Evolutionary conservation across 2,888 invertebrate genomes (phyloP).

Genomic region (Trachelus tabidus): DNA sequence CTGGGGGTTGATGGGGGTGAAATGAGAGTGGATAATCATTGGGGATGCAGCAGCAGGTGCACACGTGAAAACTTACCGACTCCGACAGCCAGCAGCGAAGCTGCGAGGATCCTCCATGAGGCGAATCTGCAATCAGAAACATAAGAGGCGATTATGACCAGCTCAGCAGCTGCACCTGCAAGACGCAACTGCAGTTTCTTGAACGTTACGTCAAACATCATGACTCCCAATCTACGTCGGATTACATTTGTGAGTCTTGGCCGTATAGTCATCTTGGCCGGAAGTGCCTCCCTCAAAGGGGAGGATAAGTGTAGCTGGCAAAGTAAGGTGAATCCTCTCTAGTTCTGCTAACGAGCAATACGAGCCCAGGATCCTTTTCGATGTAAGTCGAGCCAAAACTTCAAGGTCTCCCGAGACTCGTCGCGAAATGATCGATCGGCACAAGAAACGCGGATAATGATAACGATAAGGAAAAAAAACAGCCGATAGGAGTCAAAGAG

Average conservation of each 20-base stretch:
- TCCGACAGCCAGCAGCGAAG: slow-evolving; percentile 47
- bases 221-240: too few species aligned
- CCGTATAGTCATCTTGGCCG: background rate
- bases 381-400: background rate
- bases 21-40: background rate
- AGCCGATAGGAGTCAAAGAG: background rate
- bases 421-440: background rate
- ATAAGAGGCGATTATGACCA: background rate
- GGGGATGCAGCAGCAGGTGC: background rate
- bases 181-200: background rate
- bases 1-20: background rate
- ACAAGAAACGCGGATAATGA: background rate
- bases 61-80: slow-evolving; percentile 43
- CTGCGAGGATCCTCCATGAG: slow-evolving; percentile 32
- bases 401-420: background rate
- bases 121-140: slow-evolving; percentile 1
- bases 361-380: background rate
- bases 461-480: background rate
- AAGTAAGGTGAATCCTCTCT: background rate
- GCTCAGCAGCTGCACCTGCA: background rate
- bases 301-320: background rate
- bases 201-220: background rate
- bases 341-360: background rate
- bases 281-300: background rate
- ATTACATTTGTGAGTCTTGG: background rate